Base-by-base conservation (phyloP, 2,797 vertebrate species). In the Anas capensis region DNA sequence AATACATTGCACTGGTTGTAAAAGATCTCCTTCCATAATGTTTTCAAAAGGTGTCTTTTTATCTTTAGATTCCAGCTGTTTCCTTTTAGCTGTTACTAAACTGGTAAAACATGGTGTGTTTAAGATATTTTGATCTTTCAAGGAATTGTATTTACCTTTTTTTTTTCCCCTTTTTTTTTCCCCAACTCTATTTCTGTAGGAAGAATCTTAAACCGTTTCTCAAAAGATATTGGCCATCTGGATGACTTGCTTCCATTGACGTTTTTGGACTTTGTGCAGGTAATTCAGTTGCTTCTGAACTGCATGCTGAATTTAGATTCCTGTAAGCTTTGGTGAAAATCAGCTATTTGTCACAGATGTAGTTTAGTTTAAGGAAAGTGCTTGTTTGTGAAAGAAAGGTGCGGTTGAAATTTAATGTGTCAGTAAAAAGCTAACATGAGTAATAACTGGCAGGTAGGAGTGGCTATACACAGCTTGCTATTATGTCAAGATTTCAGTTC, bases 141-240 rank as follows among this genome's bases (percentile, higher is more conserved):
- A 33, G n/a, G 68, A 88, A 57, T 93, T 85, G 27, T 73, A 92
- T 85, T 94, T 84, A 81, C 21, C 56, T 82, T 88, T 9, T 46
- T 46, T 54, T 62, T 42, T 46, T n/a, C 56, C n/a, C 84, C 18
- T 2, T 13, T 4, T 97, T 95, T 96, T 83, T 86, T 86, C 68
- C 96, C 77, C 40, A 82, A 93, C 94, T 24, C 62, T 95, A 26
- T 97, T 95, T 88, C 95, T 96, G 3, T 83, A 98, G 98, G 98
- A 96, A 97, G 98, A 93, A 98, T 98, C 96, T 96, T 98, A 92
- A 98, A 99, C 98, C 98, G 99, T 95, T 99, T 99, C 97, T 99
- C 99, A 88, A 99, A 99, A 98, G 99, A 99, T 98, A 98, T 99
- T 72, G 99, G 99, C 96, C 99, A 99, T 82, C 98, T 99, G 98